Evolutionary conservation across 2,797 vertebrate genomes (phyloP), one percentile per base, ranked within the genome.

Genomic region (Aselliscus stoliczkanus): DNA sequence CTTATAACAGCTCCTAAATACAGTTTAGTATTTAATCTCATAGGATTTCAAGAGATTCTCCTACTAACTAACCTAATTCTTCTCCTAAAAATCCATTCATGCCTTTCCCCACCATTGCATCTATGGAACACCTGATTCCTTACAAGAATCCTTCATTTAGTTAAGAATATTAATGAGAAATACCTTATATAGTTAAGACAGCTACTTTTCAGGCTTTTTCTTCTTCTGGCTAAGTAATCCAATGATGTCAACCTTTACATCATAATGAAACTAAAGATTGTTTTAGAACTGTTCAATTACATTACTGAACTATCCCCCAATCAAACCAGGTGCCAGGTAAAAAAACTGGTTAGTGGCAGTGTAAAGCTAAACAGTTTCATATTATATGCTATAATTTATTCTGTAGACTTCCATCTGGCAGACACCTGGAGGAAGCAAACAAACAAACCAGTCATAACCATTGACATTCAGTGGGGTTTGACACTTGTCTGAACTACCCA

Each of bases 241-340:
- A 95, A 76, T 96, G 84, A 79, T 89, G 25, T 65, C 67, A 95
- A 77, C 79, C 54, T 96, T 83, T 84, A 52, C 52, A 80, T 72
- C 44, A 37, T 88, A 97, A 95, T 94, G 93, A 96, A 95, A 94
- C 64, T 54, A 84, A 96, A 85, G 58, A 80, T 87, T 64, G 5
- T 39, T 62, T 89, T 84, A 89, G 79, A 87, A 86, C n/a, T 89
- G 25, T 93, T 97, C 85, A 91, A 96, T 93, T 80, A 86, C 23
- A 39, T 96, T 76, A 80, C 62, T 72, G 20, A 95, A 86, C 62
- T 88, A 80, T 65, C 29, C 34, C 29, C 52, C 14, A 88, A 62
- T 82, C 77, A 95, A 93, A 69, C n/a, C 34, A 86, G 95, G 86
- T 95, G 10, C n/a, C 37, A 90, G 62, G 76, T 7, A 27, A 90